A percentile compares a stretch with the other conserved stretches of the same genome.
These are phyloP conservation scores for Alentia gelatinosa DNA, from an alignment of 2,888 invertebrate genomes.

Conservation along the genomic window DNA sequence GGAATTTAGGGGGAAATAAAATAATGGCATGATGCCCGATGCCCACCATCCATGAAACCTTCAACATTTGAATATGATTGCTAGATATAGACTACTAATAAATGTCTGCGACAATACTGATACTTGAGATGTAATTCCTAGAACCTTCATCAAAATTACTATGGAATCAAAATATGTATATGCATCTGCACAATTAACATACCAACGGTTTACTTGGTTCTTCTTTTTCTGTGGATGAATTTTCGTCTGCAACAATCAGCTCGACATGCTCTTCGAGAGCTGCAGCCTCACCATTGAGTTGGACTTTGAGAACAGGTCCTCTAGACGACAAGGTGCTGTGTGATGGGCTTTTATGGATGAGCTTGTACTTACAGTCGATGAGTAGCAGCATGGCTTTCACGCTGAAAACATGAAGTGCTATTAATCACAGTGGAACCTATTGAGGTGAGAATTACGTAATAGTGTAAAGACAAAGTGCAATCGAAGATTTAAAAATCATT, in stretches of 20 bases:
- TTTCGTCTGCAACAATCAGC: slow-evolving; percentile 22
- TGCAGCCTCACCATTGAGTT: not conserved
- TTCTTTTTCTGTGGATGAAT: slow-evolving; percentile 18
- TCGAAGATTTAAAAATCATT: too few species aligned
- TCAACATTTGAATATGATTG: too few species aligned
- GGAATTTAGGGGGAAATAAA: too few species aligned
- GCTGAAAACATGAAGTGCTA: too few species aligned
- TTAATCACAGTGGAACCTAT: too few species aligned
- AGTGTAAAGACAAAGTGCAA: too few species aligned
- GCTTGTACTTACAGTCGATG: slow-evolving; percentile 80
- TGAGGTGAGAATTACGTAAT: too few species aligned
- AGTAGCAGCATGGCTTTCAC: slow-evolving; percentile 81
- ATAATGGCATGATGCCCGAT: too few species aligned
- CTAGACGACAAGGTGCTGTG: slow-evolving; percentile 61
- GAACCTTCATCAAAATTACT: not conserved
- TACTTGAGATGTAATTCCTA: not conserved
- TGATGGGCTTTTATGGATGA: slow-evolving; percentile 70
- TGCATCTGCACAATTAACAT: too few species aligned
- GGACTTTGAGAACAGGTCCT: not conserved
- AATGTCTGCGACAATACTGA: not conserved
- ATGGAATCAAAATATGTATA: too few species aligned
- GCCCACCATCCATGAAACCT: too few species aligned
- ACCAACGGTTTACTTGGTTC: slow-evolving; percentile 59
- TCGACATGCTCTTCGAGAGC: slow-evolving; percentile 37
- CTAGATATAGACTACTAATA: too few species aligned